phyloP scores from a whole-genome alignment of 2,888 invertebrate genomes.

The Hololepta plana region DNA sequence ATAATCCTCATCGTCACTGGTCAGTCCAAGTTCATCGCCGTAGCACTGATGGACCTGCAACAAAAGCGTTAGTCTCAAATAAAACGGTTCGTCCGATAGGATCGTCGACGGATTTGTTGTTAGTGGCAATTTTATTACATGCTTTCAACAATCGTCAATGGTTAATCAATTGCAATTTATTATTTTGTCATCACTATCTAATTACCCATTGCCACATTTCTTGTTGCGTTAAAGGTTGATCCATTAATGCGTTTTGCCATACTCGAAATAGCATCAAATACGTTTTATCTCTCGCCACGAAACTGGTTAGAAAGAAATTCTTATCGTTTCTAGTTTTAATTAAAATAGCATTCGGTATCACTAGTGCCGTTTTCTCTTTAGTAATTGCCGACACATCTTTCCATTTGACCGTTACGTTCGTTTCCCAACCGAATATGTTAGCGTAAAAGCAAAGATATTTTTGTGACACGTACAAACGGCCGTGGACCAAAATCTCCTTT shows the following conservation, averaged over 20 bases:
- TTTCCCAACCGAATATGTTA: conserved; percentile 96
- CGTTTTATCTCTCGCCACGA: conserved; percentile 84
- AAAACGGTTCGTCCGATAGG: too few relatives aligned
- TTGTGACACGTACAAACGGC: conserved; percentile 87
- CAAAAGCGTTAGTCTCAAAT: too few relatives aligned
- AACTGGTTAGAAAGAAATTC: conserved; percentile 88
- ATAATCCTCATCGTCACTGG: conserved; percentile 83
- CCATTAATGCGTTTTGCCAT: conserved; percentile 92
- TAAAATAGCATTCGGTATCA: conserved; percentile 93
- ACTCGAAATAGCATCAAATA: conserved; percentile 89
- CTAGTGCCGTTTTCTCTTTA: conserved; percentile 83
- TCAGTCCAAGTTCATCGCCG: conserved; percentile 84
- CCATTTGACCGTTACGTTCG: conserved; percentile 66
- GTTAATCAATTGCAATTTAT: too few relatives aligned
- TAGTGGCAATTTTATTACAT: too few relatives aligned
- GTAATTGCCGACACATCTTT: conserved; percentile 85
- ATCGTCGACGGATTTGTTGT: too few relatives aligned
- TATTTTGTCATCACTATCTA: too few relatives aligned
- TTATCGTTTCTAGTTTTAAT: conserved; percentile 67
- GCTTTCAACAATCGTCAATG: too few relatives aligned
- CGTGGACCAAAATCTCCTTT: conserved; percentile 89
- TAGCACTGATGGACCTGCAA: conserved; percentile 72
- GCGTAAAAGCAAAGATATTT: conserved; percentile 95
- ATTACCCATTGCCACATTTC: conserved; percentile 79
- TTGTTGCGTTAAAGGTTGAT: conserved; percentile 64